A percentile compares a stretch with the other conserved stretches of the same genome.
These are phyloP conservation scores for Tetraneura akinire DNA, from an alignment of 1,140 invertebrate genomes.

Conservation along the genomic window DNA sequence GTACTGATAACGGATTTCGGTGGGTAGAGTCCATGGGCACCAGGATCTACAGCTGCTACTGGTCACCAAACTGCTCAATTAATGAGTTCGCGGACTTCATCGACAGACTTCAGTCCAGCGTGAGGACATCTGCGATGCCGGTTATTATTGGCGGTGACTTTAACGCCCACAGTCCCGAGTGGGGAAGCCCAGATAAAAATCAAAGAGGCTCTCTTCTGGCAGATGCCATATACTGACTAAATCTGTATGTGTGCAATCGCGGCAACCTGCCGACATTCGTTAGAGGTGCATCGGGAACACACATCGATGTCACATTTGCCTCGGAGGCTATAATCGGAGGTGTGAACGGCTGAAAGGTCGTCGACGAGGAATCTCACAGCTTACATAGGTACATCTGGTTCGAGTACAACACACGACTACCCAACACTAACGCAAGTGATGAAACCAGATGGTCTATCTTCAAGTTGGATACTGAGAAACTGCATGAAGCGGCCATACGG, in stretches of 20 bases:
- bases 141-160: too few species aligned
- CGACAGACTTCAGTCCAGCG: too few species aligned
- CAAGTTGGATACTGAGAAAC: neutral
- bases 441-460: neutral
- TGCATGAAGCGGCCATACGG: neutral
- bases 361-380: neutral
- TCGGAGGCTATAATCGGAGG: neutral
- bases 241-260: conserved; percentile 16
- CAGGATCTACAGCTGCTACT: neutral
- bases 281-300: neutral
- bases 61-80: neutral
- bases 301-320: conserved; percentile 30
- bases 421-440: neutral
- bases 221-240: neutral
- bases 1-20: neutral
- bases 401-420: neutral
- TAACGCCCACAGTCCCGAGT: neutral
- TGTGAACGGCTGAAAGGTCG: neutral
- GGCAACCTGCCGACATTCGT: conserved; percentile 30
- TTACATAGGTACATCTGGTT: neutral
- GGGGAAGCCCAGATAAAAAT: neutral
- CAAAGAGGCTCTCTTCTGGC: neutral
- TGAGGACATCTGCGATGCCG: too few species aligned
- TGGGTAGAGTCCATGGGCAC: neutral
- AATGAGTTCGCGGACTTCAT: too few species aligned